Evolutionary conservation across 2,113 vertebrate species (phyloP), one percentile per base, ranked within the genome.

Genomic region (Strix uralensis): DNA sequence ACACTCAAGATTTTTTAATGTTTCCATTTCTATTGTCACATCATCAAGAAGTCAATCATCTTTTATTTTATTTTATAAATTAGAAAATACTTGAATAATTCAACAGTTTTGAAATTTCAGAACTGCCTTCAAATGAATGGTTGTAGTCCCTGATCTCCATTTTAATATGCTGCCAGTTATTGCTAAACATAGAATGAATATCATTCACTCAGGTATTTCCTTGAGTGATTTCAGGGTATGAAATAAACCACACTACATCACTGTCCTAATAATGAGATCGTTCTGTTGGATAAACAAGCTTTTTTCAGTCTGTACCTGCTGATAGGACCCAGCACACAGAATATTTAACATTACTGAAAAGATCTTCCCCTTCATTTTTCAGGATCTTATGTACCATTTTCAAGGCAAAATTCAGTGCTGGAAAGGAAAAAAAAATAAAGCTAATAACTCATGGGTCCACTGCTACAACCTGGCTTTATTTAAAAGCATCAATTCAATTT

Each of bases 31-130:
- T 69, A 88, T 94, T 11, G 0, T 46, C 17, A 3, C 38, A 84
- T 61, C 74, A 92, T 92, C 78, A 93, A 93, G 55, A 46, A 97
- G 58, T 94, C 90, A 97, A 94, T 97, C 90, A 96, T 46, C 65
- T 92, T 97, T 66, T 54, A 84, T 70, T 88, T 96, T 97, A 90
- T 96, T 97, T 84, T 78, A 86, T 87, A 97, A 97, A 96, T 81
- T 97, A 92, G 81, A 90, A 97, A 97, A 92, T 58, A 94, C 34
- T 66, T 94, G 91, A 96, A 98, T 98, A 97, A 97, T 97, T 97
- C 65, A 97, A 95, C 49, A 97, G 94, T 34, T 90, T 83, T 96
- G 82, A 96, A 96, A 96, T 97, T 98, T 97, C 67, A 94, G 77
- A 97, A 57, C 32, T 46, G 58, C 34, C 34, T 88, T 75, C 15